Conservation (phyloP, 2,888 invertebrate genomes). For the Drosophila kanekoi region DNA sequence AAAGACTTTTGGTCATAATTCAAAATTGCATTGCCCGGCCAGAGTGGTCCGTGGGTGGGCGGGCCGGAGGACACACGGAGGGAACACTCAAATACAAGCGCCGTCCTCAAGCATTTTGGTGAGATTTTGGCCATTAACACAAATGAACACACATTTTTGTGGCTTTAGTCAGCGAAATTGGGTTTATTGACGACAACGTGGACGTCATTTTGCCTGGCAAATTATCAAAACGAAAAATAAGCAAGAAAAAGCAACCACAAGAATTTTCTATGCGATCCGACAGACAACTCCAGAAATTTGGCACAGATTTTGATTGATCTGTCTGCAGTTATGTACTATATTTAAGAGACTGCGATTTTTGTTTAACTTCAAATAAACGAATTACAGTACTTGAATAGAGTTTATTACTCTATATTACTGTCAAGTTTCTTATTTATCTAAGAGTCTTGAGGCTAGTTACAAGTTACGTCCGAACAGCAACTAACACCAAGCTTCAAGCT, state of each 20-base stretch:
- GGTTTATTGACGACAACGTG: slow-evolving; percentile 51
- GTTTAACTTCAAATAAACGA: background rate
- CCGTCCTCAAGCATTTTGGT: slow-evolving; percentile 53
- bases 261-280: background rate
- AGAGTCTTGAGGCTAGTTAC: too few relatives aligned
- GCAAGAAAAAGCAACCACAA: slow-evolving; percentile 5
- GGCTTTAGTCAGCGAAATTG: slow-evolving; percentile 58
- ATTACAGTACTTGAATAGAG: background rate
- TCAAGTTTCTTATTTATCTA: background rate
- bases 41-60: slow-evolving; percentile 2
- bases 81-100: slow-evolving; percentile 28
- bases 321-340: background rate
- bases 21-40: slow-evolving; percentile 47
- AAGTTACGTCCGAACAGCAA: background rate
- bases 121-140: slow-evolving; percentile 72
- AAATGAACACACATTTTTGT: slow-evolving; percentile 64
- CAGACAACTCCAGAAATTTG: slow-evolving; percentile 20
- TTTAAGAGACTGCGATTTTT: background rate
- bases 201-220: slow-evolving; percentile 68
- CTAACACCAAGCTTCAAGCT: too few relatives aligned
- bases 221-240: slow-evolving; percentile 47
- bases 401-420: background rate
- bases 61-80: background rate
- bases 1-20: slow-evolving; percentile 63
- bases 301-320: slow-evolving; percentile 8